Base-by-base conservation (phyloP, 1,140 invertebrate genomes). In the Drosophila seguyi region DNA sequence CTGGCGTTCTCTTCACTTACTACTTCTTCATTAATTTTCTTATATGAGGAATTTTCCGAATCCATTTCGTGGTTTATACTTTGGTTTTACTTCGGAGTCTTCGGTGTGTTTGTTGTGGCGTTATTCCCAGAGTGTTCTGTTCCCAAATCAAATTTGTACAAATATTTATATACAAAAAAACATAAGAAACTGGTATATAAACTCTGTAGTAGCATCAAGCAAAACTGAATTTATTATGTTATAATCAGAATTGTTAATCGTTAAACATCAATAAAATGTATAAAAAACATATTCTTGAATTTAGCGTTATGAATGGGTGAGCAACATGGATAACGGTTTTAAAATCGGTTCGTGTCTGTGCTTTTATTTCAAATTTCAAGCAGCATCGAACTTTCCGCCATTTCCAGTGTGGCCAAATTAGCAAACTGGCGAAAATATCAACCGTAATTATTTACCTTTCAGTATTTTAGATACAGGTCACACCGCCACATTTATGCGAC, bases 111-210 rank as follows among this genome's bases (percentile, higher is more conserved):
- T 36, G 14, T 22, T 36, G 18, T 38, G 52, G 34, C 52, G 31
- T 38, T 53, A 34, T 7, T 50, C 31, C 11, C 25, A 31, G 31
- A 18, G 47, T 18, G 47, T 50, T 18, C 47, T 50, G 27, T 50
- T 50, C 6, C 13, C 3, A 50, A 50, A 29, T 48, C 6, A 48
- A 48, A 31, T 31, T 1, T 2, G 8, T 20, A 34, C 48, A 29
- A 31, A 14, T 5, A 13, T 18, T 50, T n/a, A 7, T 18, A 18
- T 18, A 31, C n/a, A 29, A 29, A 52, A 29, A 29, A 29, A 0
- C 7, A 29, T 6, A 4, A 25, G 4, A 4, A 25, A 25, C 2
- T 4, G 4, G 25, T 4, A 4, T 25, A 25, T 25, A 25, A 29
- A 29, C 27, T n/a, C n/a, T n/a, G n/a, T n/a, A n/a, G n/a, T n/a